Base-by-base conservation (phyloP, 1,140 invertebrate genomes). In the Radopholus similis region DNA sequence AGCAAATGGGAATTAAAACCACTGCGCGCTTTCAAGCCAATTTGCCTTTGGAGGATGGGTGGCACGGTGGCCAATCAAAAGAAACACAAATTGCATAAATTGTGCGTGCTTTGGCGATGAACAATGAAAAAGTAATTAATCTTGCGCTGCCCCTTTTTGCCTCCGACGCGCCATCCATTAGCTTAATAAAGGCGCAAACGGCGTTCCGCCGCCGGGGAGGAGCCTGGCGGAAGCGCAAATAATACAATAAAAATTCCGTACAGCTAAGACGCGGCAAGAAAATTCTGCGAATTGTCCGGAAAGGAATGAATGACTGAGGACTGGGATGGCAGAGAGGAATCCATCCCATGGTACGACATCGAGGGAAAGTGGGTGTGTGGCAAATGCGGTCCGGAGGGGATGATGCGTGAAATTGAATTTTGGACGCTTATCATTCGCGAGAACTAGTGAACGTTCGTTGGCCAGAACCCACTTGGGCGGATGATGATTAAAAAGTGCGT, bases 51-150 rank as follows among this genome's bases (percentile, higher is more conserved):
- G n/a, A n/a, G n/a, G n/a, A n/a, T n/a, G n/a, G n/a, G n/a, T n/a
- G n/a, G n/a, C n/a, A n/a, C n/a, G n/a, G n/a, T n/a, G n/a, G n/a
- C n/a, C n/a, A n/a, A n/a, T n/a, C n/a, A n/a, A n/a, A n/a, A n/a
- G n/a, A n/a, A n/a, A n/a, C n/a, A n/a, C n/a, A n/a, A n/a, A n/a
- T n/a, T n/a, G n/a, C n/a, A n/a, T n/a, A n/a, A n/a, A n/a, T n/a
- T n/a, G n/a, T n/a, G n/a, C n/a, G n/a, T n/a, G n/a, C n/a, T n/a
- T n/a, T n/a, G n/a, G n/a, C n/a, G n/a, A n/a, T n/a, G n/a, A n/a
- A 51, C 23, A 51, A 51, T 51, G 47, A 51, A 51, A n/a, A 51
- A 21, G 47, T 51, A 51, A 51, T 51, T 51, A 51, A 51, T 51
- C 47, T 51, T 51, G 47, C 6, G 23, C n/a, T n/a, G n/a, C 44